Evolutionary conservation across 2,113 vertebrate species (phyloP).

Genomic region (Microtus pennsylvanicus): DNA sequence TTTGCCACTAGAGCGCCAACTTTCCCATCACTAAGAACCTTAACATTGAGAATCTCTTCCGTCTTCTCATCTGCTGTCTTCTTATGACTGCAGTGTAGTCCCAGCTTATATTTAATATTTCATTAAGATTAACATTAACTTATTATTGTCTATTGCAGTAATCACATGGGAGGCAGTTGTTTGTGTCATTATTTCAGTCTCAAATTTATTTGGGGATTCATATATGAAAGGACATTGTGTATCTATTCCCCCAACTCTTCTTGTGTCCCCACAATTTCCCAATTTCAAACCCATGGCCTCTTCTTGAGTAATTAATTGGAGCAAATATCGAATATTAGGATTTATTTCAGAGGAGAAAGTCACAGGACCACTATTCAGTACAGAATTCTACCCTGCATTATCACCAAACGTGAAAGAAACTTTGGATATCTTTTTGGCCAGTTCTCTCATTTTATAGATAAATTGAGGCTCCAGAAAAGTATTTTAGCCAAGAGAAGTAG

Average conservation of each 20-base stretch:
- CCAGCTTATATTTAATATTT: background rate
- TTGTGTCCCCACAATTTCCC: background rate
- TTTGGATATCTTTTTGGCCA: background rate
- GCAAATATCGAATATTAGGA: background rate
- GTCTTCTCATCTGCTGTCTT: background rate
- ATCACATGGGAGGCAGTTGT: background rate
- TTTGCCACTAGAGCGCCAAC: background rate
- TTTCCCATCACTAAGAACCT: background rate
- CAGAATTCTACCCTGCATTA: background rate
- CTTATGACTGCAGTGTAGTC: background rate
- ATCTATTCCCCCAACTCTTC: background rate
- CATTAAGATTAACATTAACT: conserved; percentile 8
- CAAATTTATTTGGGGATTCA: background rate
- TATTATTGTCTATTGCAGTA: background rate
- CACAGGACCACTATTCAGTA: background rate
- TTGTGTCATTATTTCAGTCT: background rate
- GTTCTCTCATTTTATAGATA: background rate
- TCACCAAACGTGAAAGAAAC: background rate
- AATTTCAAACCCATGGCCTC: background rate
- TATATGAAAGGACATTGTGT: background rate
- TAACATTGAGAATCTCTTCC: background rate
- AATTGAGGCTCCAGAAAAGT: background rate
- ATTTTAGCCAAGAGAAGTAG: background rate
- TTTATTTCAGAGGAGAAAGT: background rate
- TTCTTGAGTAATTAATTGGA: background rate